Evolutionary conservation across 2,113 vertebrate species (phyloP).

Genomic region (Colaptes auratus): DNA sequence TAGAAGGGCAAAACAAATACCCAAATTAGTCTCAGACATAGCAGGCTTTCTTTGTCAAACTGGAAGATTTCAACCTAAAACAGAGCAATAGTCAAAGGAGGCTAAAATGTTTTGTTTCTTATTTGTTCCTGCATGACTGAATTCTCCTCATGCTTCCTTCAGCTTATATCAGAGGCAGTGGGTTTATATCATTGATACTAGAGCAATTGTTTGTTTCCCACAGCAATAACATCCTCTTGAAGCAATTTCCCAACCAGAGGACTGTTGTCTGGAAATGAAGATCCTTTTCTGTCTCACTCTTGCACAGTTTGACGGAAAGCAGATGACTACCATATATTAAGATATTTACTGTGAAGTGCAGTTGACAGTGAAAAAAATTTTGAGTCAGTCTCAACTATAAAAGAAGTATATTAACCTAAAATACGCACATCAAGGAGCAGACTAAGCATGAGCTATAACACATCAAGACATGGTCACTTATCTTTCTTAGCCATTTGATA

Average conservation of each 20-base stretch:
- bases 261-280: background rate
- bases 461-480: background rate
- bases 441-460: background rate
- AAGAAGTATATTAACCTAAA: background rate
- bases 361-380: background rate
- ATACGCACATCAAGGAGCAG: background rate
- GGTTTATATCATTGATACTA: background rate
- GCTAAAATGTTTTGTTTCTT: background rate
- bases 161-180: background rate
- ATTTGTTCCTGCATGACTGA: background rate
- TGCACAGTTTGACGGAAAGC: background rate
- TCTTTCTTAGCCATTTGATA: background rate
- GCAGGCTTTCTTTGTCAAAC: background rate
- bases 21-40: conserved; percentile 14
- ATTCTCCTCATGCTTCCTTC: background rate
- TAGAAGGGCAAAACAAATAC: conserved; percentile 37
- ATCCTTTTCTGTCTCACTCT: background rate
- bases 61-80: background rate
- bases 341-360: background rate
- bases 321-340: background rate
- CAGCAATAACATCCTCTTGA: background rate
- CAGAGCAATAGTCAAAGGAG: background rate
- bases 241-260: background rate
- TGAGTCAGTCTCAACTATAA: background rate
- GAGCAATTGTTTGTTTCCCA: background rate